phyloP scores from a whole-genome alignment of 2,888 invertebrate genomes.

The Tachina fera region DNA sequence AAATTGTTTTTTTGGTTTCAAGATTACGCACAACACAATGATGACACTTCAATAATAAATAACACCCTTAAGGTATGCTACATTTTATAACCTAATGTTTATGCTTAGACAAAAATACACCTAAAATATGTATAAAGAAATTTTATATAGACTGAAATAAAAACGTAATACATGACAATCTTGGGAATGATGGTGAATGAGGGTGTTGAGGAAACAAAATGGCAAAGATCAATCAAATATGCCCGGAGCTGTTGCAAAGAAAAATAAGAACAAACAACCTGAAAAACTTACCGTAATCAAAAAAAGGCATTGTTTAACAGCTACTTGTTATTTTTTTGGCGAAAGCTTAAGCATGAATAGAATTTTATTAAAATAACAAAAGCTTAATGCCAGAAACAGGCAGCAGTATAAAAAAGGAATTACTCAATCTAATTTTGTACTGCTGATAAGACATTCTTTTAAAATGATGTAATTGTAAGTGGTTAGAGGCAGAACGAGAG shows the following conservation, averaged over 20 bases:
- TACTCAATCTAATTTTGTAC: neutral
- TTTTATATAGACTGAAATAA: neutral
- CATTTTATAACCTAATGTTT: neutral
- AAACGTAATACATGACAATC: neutral
- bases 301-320: neutral
- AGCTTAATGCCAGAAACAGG: neutral
- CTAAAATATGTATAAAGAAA: neutral
- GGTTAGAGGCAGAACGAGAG: neutral
- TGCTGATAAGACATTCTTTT: neutral
- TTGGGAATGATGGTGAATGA: too few relatives aligned
- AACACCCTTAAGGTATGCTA: neutral
- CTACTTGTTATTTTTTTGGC: neutral
- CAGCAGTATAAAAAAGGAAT: neutral
- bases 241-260: constrained; percentile 31
- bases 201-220: constrained; percentile 17
- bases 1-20: neutral
- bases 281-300: neutral
- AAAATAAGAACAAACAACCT: neutral
- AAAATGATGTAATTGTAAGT: constrained; percentile 4
- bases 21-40: neutral
- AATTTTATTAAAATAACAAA: constrained; percentile 5
- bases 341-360: neutral
- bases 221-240: constrained; percentile 57
- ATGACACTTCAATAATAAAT: constrained; percentile 16
- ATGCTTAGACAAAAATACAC: neutral